These are phyloP conservation scores for Chesias legatella DNA, from an alignment of 2,888 invertebrate species.

Conservation along the genomic window DNA sequence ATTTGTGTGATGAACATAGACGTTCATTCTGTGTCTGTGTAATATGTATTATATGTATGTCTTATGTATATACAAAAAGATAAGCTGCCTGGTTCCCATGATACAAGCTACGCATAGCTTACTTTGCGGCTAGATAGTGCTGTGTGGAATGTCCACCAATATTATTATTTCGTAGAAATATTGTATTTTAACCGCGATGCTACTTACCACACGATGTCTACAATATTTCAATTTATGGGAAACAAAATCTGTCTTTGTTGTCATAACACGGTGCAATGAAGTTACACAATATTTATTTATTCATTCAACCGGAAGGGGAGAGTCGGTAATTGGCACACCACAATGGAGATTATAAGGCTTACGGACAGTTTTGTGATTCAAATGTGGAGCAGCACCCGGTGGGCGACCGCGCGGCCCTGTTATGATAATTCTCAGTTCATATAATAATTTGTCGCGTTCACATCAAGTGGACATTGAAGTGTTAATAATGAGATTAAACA, in stretches of 20 bases:
- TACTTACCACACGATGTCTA: not conserved
- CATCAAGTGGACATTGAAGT: conserved; percentile 41
- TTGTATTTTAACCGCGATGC: no score
- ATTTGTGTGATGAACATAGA: no score
- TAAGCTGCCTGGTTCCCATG: no score
- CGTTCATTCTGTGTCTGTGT: no score
- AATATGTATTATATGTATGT: no score
- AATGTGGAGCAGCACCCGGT: conserved; percentile 60
- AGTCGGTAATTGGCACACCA: conserved; percentile 72
- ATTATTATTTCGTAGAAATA: no score
- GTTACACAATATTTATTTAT: conserved; percentile 70
- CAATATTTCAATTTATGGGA: conserved; percentile 33
- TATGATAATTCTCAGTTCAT: conserved; percentile 73
- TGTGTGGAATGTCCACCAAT: no score
- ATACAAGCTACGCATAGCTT: no score
- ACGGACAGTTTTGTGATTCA: conserved; percentile 74
- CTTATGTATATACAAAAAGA: no score
- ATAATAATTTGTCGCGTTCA: conserved; percentile 56
- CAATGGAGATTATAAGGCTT: conserved; percentile 77
- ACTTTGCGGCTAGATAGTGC: no score
- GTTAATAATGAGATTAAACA: conserved; percentile 20
- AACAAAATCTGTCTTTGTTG: conserved; percentile 36
- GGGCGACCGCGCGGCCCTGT: conserved; percentile 67
- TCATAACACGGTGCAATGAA: conserved; percentile 42
- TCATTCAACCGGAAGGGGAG: conserved; percentile 77